phyloP scores from a whole-genome alignment of 2,888 invertebrate genomes.

The Caenorhabditis wallacei region DNA sequence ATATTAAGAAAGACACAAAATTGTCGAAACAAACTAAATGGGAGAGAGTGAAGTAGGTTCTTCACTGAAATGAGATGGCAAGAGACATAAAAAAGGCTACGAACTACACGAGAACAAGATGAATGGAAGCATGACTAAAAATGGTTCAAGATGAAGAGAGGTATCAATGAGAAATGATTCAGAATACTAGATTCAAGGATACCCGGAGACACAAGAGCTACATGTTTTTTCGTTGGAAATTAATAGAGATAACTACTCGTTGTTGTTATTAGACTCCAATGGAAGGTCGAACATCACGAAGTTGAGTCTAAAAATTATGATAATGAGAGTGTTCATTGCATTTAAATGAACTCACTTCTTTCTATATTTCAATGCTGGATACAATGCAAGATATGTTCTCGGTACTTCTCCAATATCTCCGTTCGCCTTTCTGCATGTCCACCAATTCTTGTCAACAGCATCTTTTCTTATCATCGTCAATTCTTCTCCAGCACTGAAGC shows the following conservation, averaged over 20 bases:
- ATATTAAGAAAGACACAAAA: slow-evolving; percentile 42
- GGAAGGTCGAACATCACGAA: slow-evolving; percentile 77
- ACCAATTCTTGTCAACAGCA: slow-evolving; percentile 93
- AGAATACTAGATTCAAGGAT: slow-evolving; percentile 18
- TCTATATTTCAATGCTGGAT: slow-evolving; percentile 76
- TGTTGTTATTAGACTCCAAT: slow-evolving; percentile 72
- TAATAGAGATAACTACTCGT: slow-evolving; percentile 1
- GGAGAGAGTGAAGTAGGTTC: slow-evolving; percentile 8
- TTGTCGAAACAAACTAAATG: slow-evolving; percentile 7
- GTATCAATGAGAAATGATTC: slow-evolving; percentile 30
- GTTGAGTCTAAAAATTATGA: slow-evolving; percentile 63
- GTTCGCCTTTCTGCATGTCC: slow-evolving; percentile 87
- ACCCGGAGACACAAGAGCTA: slow-evolving; percentile 42
- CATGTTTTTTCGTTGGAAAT: slow-evolving; percentile 3
- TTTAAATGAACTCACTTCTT: slow-evolving; percentile 67
- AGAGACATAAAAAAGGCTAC: slow-evolving; percentile 2
- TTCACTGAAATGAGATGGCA: slow-evolving; percentile 43
- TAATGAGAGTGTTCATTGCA: background rate
- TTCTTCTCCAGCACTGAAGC: slow-evolving; percentile 91
- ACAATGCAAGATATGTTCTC: slow-evolving; percentile 92
- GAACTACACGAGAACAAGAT: slow-evolving; percentile 28
- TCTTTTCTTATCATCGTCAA: slow-evolving; percentile 94
- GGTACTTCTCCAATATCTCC: slow-evolving; percentile 92
- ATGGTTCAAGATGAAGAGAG: background rate
- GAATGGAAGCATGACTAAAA: slow-evolving; percentile 5